Evolutionary conservation across 30 jellyfish, hydroid and myxozoan species (phyloP).

Genomic region (Mastigias papua): DNA sequence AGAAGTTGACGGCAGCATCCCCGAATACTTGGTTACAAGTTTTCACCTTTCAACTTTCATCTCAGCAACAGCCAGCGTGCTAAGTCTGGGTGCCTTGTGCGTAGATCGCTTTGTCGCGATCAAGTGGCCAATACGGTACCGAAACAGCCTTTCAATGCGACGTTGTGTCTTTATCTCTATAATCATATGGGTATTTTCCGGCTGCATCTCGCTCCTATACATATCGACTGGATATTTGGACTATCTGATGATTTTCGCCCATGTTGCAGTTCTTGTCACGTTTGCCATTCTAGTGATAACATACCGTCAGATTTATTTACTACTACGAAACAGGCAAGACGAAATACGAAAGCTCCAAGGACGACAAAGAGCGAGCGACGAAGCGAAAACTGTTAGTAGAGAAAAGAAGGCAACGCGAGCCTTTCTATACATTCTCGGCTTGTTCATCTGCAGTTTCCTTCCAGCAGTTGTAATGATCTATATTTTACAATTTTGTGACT

Average conservation of each 20-base stretch:
- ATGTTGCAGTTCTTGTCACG: conserved; percentile 63
- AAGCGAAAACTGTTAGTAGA: neutral
- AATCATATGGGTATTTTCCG: conserved; percentile 70
- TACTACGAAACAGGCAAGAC: neutral
- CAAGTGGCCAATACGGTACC: conserved; percentile 76
- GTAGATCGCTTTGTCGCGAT: conserved; percentile 88
- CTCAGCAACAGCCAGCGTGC: conserved; percentile 78
- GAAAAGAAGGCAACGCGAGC: conserved; percentile 37
- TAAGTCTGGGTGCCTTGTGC: conserved; percentile 78
- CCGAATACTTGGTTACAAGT: conserved; percentile 4
- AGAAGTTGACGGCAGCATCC: conserved; percentile 63
- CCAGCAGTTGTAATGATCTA: conserved; percentile 35
- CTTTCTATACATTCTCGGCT: conserved; percentile 20
- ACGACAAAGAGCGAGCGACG: neutral
- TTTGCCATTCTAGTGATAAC: conserved; percentile 58
- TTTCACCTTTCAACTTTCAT: conserved; percentile 66
- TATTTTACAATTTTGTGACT: conserved; percentile 44
- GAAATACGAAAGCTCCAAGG: conserved; percentile 1
- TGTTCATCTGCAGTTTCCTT: conserved; percentile 1
- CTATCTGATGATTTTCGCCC: conserved; percentile 78
- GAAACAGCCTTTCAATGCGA: conserved; percentile 32
- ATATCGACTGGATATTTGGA: conserved; percentile 42
- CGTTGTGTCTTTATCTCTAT: conserved; percentile 56
- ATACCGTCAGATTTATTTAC: conserved; percentile 26
- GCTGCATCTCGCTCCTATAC: conserved; percentile 57